Base-by-base conservation (phyloP, 1,140 invertebrate species). In the Scaptodrosophila lebanonensis region DNA sequence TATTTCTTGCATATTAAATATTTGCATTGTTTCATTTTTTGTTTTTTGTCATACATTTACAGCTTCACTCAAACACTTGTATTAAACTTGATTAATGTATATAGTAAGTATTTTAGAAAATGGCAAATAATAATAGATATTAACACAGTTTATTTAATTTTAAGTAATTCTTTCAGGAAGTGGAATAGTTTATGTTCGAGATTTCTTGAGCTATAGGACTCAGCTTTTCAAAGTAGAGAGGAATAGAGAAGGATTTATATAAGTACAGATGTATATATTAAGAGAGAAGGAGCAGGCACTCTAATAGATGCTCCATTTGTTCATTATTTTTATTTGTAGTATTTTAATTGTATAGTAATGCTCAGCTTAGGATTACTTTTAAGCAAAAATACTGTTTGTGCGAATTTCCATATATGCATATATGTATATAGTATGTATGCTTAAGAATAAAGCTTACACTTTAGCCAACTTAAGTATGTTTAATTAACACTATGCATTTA, bases 331-430 rank as follows among this genome's bases (percentile, higher is more conserved):
- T 12, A 43, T 50, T 62, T 36, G 52, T 51, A 49, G 44, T 44
- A 43, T 49, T 49, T 12, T 43, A 50, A 12, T 39, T 50, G 39
- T 22, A 27, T 63, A 48, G 72, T 48, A 79, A 79, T n/a, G n/a
- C n/a, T n/a, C n/a, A n/a, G n/a, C n/a, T n/a, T n/a, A n/a, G n/a
- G n/a, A n/a, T n/a, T n/a, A n/a, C n/a, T n/a, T n/a, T 68, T 79
- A 79, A 79, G 73, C 75, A 79, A 79, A 79, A 79, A 77, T 82
- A 79, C 75, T 82, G 75, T 79, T 75, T 79, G 73, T 79, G 73
- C 73, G n/a, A 73, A 73, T 73, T 79, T 70, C 79, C 73, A 71
- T 71, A 70, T 48, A 58, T 35, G 59, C 63, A 33, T 47, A 38
- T 50, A 61, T n/a, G n/a, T n/a, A n/a, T n/a, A 57, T 64, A 43